phyloP scores from a whole-genome alignment of 1,140 invertebrate genomes.

The Brachionus plicatilis region DNA sequence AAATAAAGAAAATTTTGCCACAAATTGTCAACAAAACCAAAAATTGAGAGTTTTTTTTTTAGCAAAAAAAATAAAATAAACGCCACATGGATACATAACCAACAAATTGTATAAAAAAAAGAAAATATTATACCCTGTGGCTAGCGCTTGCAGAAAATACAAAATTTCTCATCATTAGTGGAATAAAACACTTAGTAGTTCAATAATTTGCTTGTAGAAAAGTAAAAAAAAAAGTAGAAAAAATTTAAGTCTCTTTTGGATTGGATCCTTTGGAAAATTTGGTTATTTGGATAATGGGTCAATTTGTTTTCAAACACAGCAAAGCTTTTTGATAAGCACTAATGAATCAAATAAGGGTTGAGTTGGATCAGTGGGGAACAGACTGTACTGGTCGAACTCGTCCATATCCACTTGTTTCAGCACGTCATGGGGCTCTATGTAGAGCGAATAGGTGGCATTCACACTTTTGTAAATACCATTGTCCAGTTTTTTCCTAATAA shows the following conservation, averaged over 20 bases:
- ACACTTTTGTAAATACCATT: conserved; percentile 32
- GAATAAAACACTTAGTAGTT: neutral
- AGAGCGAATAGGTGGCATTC: neutral
- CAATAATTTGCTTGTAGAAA: neutral
- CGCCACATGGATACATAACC: neutral
- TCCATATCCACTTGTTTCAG: neutral
- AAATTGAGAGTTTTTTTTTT: neutral
- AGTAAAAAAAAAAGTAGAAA: neutral
- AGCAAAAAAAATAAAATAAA: neutral
- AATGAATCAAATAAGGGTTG: neutral
- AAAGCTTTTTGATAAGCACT: neutral
- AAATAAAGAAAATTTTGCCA: conserved; percentile 1
- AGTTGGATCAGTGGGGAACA: neutral
- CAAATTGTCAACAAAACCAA: conserved; percentile 26
- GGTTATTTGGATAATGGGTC: neutral
- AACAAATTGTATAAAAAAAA: conserved; percentile 8
- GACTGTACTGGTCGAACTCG: neutral
- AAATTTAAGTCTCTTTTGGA: conserved; percentile 14
- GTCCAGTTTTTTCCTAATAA: conserved; percentile 9
- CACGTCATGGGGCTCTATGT: conserved; percentile 22
- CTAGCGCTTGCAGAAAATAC: neutral
- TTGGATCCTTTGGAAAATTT: conserved; percentile 1
- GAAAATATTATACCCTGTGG: neutral
- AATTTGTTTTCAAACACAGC: neutral
- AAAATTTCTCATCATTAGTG: neutral